Conservation (phyloP, 2,797 vertebrate genomes). For the Coreius guichenoti region DNA sequence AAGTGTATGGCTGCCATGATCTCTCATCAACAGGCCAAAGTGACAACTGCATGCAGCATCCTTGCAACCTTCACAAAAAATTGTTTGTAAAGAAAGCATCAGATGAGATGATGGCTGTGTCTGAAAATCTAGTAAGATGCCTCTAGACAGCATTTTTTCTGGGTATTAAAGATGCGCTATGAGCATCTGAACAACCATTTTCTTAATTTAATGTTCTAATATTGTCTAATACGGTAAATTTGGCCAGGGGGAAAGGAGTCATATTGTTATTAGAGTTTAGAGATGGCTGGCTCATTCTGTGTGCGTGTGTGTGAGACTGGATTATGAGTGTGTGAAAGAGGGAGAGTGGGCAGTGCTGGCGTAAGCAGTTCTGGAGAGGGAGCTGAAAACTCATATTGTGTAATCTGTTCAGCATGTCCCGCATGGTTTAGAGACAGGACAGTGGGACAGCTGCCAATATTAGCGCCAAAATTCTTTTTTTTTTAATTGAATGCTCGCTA, state of each 20-base stretch:
- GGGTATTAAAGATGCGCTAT: not conserved
- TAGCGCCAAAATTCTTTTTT: slow-evolving; percentile 48
- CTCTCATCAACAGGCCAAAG: slow-evolving; percentile 17
- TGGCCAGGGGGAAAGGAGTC: not conserved
- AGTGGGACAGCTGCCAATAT: slow-evolving; percentile 71
- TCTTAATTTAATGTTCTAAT: not conserved
- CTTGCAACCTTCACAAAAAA: slow-evolving; percentile 17
- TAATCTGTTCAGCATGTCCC: slow-evolving; percentile 79
- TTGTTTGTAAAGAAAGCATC: not conserved
- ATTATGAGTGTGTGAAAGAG: slow-evolving; percentile 57
- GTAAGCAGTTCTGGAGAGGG: slow-evolving; percentile 62
- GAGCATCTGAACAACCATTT: not conserved
- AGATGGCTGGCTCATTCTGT: slow-evolving; percentile 13
- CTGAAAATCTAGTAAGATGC: not conserved
- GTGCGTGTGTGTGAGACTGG: slow-evolving; percentile 20
- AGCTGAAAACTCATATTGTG: slow-evolving; percentile 77
- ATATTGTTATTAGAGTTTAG: slow-evolving; percentile 50
- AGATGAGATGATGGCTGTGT: not conserved
- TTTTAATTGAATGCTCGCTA: slow-evolving; percentile 69
- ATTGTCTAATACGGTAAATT: not conserved
- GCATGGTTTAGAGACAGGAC: slow-evolving; percentile 72
- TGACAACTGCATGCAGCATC: not conserved
- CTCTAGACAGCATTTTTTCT: not conserved
- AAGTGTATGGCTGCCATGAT: slow-evolving; percentile 27
- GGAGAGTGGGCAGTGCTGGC: slow-evolving; percentile 71